Evolutionary conservation across 2,797 vertebrate genomes (phyloP).

Genomic region (Phalanger gymnotis): DNA sequence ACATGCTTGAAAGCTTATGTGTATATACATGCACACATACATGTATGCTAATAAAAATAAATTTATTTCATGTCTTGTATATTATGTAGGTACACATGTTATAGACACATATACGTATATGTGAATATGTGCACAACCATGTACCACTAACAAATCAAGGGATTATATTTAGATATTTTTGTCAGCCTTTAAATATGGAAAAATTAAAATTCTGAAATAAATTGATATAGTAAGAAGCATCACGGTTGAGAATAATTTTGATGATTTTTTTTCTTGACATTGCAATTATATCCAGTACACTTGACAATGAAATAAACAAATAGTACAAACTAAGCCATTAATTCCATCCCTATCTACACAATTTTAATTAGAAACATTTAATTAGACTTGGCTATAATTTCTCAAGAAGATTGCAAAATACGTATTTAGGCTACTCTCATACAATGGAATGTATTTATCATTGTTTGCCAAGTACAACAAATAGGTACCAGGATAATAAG

Average conservation of each 20-base stretch:
- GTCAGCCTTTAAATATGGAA: conserved; percentile 70
- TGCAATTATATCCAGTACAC: conserved; percentile 82
- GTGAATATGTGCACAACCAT: background rate
- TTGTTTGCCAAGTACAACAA: conserved; percentile 78
- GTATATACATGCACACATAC: background rate
- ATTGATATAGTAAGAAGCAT: conserved; percentile 76
- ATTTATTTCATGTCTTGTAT: background rate
- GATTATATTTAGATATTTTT: conserved; percentile 73
- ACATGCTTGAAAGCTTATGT: background rate
- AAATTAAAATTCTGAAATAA: conserved; percentile 71
- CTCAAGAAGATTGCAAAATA: conserved; percentile 75
- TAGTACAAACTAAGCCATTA: conserved; percentile 85
- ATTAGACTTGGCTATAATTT: conserved; percentile 84
- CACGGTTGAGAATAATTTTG: conserved; percentile 79
- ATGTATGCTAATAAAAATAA: background rate
- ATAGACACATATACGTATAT: background rate
- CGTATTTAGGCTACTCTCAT: conserved; percentile 71
- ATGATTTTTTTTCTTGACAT: conserved; percentile 82
- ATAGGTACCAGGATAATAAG: conserved; percentile 70
- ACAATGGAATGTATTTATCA: conserved; percentile 78
- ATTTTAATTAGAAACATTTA: conserved; percentile 88
- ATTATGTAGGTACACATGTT: background rate
- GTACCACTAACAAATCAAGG: conserved; percentile 57
- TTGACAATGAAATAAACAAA: conserved; percentile 85
- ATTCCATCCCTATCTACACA: conserved; percentile 83